Percentiles rank a stretch among this genome's conserved stretches.
Evolutionary conservation across 2,113 vertebrate genomes (phyloP).

Genomic region (Machaerirhynchus nigripectus): DNA sequence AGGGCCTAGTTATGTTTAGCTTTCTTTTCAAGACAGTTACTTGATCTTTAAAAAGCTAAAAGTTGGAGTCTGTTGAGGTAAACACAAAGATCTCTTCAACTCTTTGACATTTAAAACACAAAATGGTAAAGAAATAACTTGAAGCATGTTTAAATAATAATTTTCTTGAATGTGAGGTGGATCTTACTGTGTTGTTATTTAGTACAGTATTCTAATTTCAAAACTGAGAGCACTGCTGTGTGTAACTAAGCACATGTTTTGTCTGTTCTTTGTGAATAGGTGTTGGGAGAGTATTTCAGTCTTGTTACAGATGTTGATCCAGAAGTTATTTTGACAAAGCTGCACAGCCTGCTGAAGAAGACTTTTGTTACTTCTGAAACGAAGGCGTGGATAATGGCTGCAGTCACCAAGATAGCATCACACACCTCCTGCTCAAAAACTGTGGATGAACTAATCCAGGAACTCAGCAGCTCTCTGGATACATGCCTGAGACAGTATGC

Average conservation of each 20-base stretch:
- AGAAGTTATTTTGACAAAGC: constrained; percentile 75
- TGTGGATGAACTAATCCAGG: constrained; percentile 73
- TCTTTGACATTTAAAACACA: neutral
- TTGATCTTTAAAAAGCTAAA: neutral
- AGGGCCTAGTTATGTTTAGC: neutral
- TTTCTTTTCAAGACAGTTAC: neutral
- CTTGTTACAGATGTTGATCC: constrained; percentile 76
- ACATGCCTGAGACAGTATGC: constrained; percentile 86
- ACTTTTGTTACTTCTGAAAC: constrained; percentile 83
- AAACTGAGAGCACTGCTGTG: neutral
- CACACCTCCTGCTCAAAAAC: constrained; percentile 51
- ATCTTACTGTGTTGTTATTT: neutral
- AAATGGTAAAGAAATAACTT: neutral
- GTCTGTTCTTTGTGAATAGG: constrained; percentile 68
- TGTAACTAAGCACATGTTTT: neutral
- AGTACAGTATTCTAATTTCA: neutral
- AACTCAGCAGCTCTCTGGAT: constrained; percentile 81
- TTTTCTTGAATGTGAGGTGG: neutral
- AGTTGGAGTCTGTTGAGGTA: neutral
- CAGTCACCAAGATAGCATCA: constrained; percentile 84
- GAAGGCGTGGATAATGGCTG: constrained; percentile 86
- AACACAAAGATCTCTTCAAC: neutral
- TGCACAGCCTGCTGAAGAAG: constrained; percentile 77
- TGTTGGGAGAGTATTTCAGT: constrained; percentile 89
- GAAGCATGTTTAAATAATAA: neutral